Conservation (phyloP, 2,797 vertebrate genomes). For the Phoeniculus purpureus region DNA sequence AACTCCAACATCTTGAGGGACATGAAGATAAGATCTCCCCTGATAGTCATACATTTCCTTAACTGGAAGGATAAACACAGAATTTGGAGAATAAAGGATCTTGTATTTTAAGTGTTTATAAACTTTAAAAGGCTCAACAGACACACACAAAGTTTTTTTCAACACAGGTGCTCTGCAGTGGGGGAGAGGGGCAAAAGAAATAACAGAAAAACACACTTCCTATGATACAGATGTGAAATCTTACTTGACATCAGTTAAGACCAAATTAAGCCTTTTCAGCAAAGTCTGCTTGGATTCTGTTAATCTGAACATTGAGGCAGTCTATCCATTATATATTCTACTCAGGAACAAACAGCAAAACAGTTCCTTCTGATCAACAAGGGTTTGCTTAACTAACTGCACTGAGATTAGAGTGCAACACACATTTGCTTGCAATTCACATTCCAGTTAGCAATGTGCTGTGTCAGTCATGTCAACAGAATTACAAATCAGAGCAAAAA, state of each 20-base stretch:
- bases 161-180: neutral
- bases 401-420: neutral
- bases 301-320: neutral
- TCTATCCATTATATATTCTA: neutral
- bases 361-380: neutral
- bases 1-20: constrained; percentile 96
- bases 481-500: neutral
- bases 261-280: neutral
- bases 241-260: neutral
- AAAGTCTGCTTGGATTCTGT: neutral
- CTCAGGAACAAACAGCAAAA: neutral
- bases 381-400: neutral
- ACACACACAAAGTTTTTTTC: neutral
- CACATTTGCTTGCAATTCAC: neutral
- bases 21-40: constrained; percentile 95
- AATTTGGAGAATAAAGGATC: neutral
- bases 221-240: neutral
- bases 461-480: neutral
- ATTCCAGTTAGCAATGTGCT: neutral
- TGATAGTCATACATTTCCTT: constrained; percentile 99
- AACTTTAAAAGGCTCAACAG: neutral
- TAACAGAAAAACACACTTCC: neutral
- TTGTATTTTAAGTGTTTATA: neutral
- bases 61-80: constrained; percentile 81
- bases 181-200: neutral